Conservation (phyloP, 2,888 invertebrate genomes). For the Pammene aurita region DNA sequence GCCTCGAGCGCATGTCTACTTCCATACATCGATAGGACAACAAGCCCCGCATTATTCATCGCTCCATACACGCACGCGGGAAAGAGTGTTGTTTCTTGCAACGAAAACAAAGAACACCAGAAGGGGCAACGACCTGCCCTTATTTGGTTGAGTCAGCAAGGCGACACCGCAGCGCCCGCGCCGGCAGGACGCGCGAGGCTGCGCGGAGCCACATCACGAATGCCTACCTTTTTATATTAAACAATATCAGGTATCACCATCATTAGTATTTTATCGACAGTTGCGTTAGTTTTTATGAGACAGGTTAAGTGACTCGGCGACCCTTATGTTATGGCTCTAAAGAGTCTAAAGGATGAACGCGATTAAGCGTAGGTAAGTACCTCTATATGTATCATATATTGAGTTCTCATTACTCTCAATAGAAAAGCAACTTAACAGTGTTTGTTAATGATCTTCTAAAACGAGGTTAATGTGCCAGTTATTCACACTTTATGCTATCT, state of each 20-base stretch:
- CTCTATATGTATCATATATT: slow-evolving; percentile 9
- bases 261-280: slow-evolving; percentile 30
- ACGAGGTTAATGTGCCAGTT: slow-evolving; percentile 37
- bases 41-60: slow-evolving; percentile 40
- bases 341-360: slow-evolving; percentile 27
- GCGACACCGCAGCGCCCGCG: slow-evolving; percentile 28
- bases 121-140: slow-evolving; percentile 42
- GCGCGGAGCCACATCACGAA: slow-evolving; percentile 35
- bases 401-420: slow-evolving; percentile 33
- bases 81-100: slow-evolving; percentile 39
- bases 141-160: slow-evolving; percentile 41
- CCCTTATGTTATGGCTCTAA: slow-evolving; percentile 23
- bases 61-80: slow-evolving; percentile 30
- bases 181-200: slow-evolving; percentile 35
- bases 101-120: slow-evolving; percentile 42
- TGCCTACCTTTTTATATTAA: slow-evolving; percentile 39
- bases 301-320: slow-evolving; percentile 27
- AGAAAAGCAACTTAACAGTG: slow-evolving; percentile 35
- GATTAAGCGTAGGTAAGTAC: slow-evolving; percentile 22
- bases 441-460: slow-evolving; percentile 29
- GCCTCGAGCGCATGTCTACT: slow-evolving; percentile 17
- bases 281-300: slow-evolving; percentile 33
- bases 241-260: slow-evolving; percentile 41
- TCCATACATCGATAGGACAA: slow-evolving; percentile 35
- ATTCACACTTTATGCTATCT: slow-evolving; percentile 20